phyloP scores from a whole-genome alignment of 2,113 vertebrate species.

The Prochilodus magdalenae region DNA sequence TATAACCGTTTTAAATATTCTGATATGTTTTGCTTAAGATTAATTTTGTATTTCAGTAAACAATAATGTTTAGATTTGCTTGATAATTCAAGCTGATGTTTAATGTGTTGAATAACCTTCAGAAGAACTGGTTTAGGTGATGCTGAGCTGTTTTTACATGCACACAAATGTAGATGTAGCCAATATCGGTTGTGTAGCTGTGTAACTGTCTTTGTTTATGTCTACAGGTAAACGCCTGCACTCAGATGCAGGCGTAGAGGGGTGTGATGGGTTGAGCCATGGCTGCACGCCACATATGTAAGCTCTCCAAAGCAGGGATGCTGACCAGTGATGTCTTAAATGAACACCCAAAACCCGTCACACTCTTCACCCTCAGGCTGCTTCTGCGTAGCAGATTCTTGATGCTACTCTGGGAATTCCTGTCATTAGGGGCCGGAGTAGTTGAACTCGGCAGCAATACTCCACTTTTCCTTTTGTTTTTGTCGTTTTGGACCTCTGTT shows the following conservation, averaged over 20 bases:
- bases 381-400: conserved; percentile 85
- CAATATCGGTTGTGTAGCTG: too few species aligned
- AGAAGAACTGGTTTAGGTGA: too few species aligned
- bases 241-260: conserved; percentile 82
- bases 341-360: not conserved
- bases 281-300: conserved; percentile 32
- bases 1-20: too few species aligned
- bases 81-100: too few species aligned
- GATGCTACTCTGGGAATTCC: conserved; percentile 92
- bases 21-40: too few species aligned
- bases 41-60: too few species aligned
- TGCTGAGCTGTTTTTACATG: too few species aligned
- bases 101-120: too few species aligned
- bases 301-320: conserved; percentile 1
- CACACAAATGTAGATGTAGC: too few species aligned
- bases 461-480: not conserved
- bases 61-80: too few species aligned
- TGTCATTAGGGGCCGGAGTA: conserved; percentile 83
- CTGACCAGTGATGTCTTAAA: not conserved
- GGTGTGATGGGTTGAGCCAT: conserved; percentile 51
- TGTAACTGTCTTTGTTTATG: not conserved
- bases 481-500: not conserved
- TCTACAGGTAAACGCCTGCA: conserved; percentile 92
- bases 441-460: conserved; percentile 71
- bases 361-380: conserved; percentile 71